These are phyloP conservation scores for Rhopalosiphum padi DNA, from an alignment of 1,140 invertebrate genomes.

Conservation along the genomic window DNA sequence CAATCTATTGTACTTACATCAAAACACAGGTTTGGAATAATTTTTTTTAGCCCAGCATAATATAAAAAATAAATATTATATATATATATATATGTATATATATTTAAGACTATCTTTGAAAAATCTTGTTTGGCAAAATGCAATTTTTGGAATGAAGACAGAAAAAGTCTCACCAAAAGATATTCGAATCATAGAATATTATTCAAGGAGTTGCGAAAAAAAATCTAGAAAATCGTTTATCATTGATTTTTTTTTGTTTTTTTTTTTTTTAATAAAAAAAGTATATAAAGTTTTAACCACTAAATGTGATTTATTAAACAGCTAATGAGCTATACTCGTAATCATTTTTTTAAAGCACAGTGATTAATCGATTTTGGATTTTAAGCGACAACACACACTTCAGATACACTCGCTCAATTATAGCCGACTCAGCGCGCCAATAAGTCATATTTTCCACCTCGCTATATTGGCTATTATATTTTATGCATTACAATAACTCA, in stretches of 20 bases:
- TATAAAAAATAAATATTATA: neutral
- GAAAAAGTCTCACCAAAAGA: neutral
- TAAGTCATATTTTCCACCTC: neutral
- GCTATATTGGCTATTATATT: neutral
- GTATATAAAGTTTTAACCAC: slow-evolving; percentile 13
- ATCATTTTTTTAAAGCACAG: neutral
- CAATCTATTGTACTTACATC: neutral
- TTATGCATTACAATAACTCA: neutral
- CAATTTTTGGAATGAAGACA: neutral
- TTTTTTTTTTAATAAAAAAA: neutral
- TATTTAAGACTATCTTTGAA: no score
- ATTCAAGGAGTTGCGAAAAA: neutral
- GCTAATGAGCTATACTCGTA: neutral
- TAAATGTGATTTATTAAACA: slow-evolving; percentile 15
- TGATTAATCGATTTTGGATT: neutral
- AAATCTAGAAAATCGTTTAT: neutral
- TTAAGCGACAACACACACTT: neutral
- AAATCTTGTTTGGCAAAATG: neutral
- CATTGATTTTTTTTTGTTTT: neutral
- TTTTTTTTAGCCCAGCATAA: neutral
- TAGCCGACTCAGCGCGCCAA: neutral
- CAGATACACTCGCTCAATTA: neutral
- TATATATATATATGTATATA: neutral
- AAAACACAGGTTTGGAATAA: neutral
- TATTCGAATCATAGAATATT: neutral